Evolutionary conservation across 2,113 vertebrate genomes (phyloP).

Genomic region (Ellobius talpinus): DNA sequence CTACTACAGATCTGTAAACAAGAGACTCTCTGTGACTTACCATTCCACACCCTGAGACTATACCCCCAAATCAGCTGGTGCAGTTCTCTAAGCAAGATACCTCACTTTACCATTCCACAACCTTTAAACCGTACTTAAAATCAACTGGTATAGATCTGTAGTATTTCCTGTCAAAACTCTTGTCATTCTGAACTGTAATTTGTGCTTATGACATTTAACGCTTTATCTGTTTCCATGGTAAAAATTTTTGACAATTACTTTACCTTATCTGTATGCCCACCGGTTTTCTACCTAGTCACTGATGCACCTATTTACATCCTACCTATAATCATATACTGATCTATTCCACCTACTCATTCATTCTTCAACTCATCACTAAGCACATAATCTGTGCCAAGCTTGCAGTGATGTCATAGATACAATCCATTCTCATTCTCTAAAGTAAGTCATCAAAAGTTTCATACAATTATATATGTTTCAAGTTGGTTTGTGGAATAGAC

Average conservation of each 20-base stretch:
- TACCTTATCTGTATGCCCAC: neutral
- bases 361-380: constrained; percentile 29
- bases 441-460: neutral
- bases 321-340: neutral
- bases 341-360: neutral
- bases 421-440: neutral
- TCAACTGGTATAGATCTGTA: neutral
- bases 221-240: neutral
- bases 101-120: neutral
- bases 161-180: neutral
- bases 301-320: neutral
- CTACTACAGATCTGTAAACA: neutral
- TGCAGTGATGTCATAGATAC: neutral
- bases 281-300: neutral
- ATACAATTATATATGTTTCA: neutral
- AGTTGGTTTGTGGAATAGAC: neutral
- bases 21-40: no score
- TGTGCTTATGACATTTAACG: neutral
- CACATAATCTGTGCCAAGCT: neutral
- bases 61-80: neutral
- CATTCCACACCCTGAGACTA: neutral
- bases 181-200: neutral
- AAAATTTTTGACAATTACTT: neutral
- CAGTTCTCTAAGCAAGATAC: neutral
- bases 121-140: neutral